Base-by-base conservation (phyloP, 2,113 vertebrate species). In the Apistogramma diplotaenia region DNA sequence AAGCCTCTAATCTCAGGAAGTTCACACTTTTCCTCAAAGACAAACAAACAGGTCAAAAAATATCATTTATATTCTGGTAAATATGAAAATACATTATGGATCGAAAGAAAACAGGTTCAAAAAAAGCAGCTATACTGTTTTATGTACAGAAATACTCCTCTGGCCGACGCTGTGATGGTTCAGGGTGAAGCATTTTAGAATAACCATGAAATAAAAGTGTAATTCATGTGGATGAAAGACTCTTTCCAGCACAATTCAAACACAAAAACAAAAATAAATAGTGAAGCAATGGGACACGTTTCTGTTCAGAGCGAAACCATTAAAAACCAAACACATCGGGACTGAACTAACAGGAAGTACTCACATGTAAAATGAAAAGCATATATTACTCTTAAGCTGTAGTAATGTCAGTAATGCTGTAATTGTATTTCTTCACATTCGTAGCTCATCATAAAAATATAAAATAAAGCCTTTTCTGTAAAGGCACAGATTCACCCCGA, bases 111-210 rank as follows among this genome's bases (percentile, higher is more conserved):
- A 76, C 67, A 51, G 84, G 61, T 85, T 79, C 12, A 88, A 80
- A 85, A 16, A 81, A 78, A 79, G 53, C 25, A 78, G 56, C 60
- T 56, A 73, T 84, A 84, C 79, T 74, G 49, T 86, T 86, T 31
- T 92, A 94, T 93, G 87, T 93, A 94, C 93, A 94, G 40, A 78
- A 83, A 89, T 73, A 79, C 57, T 81, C 27, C 56, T 83, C 62
- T 85, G 86, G 80, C 77, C 62, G 77, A 18, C 58, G 13, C 21
- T 88, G 57, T 40, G 27, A 62, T 76, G 54, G 65, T 75, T 84
- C 67, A 73, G 46, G 59, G 76, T 83, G 13, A 40, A 59, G 58
- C 19, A 79, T 61, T 84, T 60, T 78, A 27, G 81, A 60, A 19
- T 76, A 15, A 54, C 75, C 21, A 55, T 51, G 10, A 58, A 81